Evolutionary conservation across 2,888 invertebrate genomes (phyloP), one percentile per base, ranked within the genome.

Genomic region (Diploptera punctata): DNA sequence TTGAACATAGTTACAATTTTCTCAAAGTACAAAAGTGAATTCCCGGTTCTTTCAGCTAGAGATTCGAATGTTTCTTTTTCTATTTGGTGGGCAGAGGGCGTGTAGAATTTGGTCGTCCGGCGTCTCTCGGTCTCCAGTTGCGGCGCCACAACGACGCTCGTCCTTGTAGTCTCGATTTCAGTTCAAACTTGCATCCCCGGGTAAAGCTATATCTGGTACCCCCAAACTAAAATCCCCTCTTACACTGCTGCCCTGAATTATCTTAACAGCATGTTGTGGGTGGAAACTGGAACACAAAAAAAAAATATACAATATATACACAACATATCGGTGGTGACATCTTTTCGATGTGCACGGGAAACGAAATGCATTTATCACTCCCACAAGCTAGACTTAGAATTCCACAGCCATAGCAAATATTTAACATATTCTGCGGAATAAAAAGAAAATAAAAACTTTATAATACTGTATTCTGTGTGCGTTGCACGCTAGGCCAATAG

Each of bases 91-190:
- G 31, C 57, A 57, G 57, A 24, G 31, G 29, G 29, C 57, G 57
- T 57, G 57, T 26, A 65, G 65, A 47, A 65, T 65, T 65, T 65
- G 65, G 47, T 26, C 65, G 65, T 44, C 65, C 47, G 65, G 24
- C 65, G 65, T 65, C 65, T 65, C 47, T 44, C 65, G 65, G 65
- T 44, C 65, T 65, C 57, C 57, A 57, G 3, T 29, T 13, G 24
- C 47, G 65, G 65, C 65, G 65, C 65, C 65, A 47, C 24, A 13
- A 47, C 2, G 65, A 1, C 65, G 65, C 31, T 26, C 65, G 65
- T 65, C 65, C 65, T 65, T 65, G 47, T 47, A 65, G 47, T 65
- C 47, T 47, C 18, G 26, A 47, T 47, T 65, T 65, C 65, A 65
- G 65, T 47, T 47, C 47, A 18, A 47, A 65, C 65, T 44, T 65